These are phyloP conservation scores for Axinella damicornis DNA, from an alignment of 37 sponge, comb jelly and placozoan genomes.

Conservation along the genomic window DNA sequence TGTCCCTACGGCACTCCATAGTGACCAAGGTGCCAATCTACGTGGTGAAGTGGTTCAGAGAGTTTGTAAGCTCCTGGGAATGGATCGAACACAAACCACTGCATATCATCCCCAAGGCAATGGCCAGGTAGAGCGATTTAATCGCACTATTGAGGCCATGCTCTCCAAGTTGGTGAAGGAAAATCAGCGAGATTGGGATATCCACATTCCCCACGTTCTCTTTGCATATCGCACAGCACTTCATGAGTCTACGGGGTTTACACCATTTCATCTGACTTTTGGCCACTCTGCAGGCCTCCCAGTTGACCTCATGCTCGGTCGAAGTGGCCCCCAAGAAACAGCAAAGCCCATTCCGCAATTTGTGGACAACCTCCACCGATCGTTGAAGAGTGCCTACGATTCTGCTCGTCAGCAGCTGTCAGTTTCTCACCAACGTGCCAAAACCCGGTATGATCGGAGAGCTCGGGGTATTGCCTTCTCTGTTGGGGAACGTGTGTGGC, in stretches of 20 bases:
- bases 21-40: constrained; percentile 45
- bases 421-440: no score
- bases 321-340: background rate
- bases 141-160: constrained; percentile 30
- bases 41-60: background rate
- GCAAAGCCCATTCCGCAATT: background rate
- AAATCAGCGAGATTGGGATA: background rate
- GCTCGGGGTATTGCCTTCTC: background rate
- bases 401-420: no score
- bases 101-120: constrained; percentile 22
- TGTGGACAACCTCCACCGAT: no score
- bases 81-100: constrained; percentile 22
- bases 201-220: background rate
- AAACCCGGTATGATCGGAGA: no score
- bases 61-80: constrained; percentile 16
- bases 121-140: constrained; percentile 60
- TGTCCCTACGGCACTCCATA: constrained; percentile 24
- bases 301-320: constrained; percentile 39
- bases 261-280: constrained; percentile 37
- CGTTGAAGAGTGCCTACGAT: no score
- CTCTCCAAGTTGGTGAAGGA: background rate
- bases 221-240: background rate
- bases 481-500: constrained; percentile 5
- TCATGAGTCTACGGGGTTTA: constrained; percentile 13
- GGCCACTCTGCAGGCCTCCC: constrained; percentile 44